phyloP scores from a whole-genome alignment of 2,797 vertebrate genomes.

The Enteromius anoplus region DNA sequence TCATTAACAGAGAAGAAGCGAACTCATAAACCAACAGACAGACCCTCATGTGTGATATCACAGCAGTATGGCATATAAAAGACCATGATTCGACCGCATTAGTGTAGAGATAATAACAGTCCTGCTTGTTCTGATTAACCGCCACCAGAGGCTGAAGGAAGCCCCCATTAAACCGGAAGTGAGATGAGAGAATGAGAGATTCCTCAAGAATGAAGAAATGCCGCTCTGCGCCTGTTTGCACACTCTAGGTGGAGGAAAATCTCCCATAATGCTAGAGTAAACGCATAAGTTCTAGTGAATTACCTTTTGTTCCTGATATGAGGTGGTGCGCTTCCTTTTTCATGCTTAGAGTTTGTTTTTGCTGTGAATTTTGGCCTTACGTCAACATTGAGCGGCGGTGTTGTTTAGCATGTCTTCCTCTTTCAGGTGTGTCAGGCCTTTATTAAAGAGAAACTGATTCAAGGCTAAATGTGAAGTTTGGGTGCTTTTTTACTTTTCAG shows the following conservation, averaged over 20 bases:
- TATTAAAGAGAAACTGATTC: not conserved
- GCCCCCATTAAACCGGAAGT: conserved; percentile 16
- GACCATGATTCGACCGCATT: conserved; percentile 4
- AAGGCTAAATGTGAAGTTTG: not conserved
- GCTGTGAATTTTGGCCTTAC: conserved; percentile 1
- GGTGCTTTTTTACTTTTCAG: not conserved
- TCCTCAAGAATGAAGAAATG: conserved; percentile 3
- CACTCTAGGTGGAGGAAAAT: conserved; percentile 1
- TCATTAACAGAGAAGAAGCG: conserved; percentile 21
- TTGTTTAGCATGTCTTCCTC: not conserved
- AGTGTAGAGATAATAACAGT: conserved; percentile 25
- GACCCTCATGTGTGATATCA: conserved; percentile 36
- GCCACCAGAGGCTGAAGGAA: not conserved
- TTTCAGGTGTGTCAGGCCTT: not conserved
- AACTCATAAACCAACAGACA: conserved; percentile 30
- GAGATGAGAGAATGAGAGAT: conserved; percentile 1
- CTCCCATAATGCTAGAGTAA: conserved; percentile 1
- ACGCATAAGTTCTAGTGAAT: not conserved
- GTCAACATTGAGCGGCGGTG: not conserved
- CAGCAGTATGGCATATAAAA: not conserved
- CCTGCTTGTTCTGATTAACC: not conserved
- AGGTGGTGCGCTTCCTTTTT: conserved; percentile 25
- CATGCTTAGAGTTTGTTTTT: conserved; percentile 14
- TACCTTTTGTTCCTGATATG: not conserved
- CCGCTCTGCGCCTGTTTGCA: not conserved